Conservation (phyloP, 2,797 vertebrate genomes). For the Pogonophryne albipinna region DNA sequence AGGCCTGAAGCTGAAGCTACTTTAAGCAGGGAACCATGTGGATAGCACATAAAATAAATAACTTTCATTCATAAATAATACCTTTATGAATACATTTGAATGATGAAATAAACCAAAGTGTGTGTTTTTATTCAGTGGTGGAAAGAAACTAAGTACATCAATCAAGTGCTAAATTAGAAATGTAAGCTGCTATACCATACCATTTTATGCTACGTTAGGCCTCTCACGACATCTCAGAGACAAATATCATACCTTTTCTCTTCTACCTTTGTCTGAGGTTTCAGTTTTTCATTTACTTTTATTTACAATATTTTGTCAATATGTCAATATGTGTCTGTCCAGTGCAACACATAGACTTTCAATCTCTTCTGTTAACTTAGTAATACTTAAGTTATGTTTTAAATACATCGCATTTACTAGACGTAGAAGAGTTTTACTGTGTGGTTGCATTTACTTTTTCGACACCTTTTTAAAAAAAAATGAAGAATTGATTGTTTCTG, state of each 20-base stretch:
- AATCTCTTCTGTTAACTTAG: no score
- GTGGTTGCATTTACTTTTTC: no score
- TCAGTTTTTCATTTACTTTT: no score
- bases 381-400: no score
- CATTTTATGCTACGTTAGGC: background rate
- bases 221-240: background rate
- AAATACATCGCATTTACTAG: no score
- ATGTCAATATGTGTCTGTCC: no score
- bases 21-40: background rate
- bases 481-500: background rate
- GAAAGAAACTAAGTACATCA: background rate
- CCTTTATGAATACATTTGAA: conserved; percentile 16
- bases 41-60: background rate
- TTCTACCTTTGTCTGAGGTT: no score
- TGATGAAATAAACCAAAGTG: conserved; percentile 7
- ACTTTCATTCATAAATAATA: background rate
- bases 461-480: no score
- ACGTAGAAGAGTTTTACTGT: background rate
- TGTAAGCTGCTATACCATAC: background rate
- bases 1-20: background rate
- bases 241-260: no score
- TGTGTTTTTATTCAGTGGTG: conserved; percentile 7
- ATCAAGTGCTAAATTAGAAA: background rate
- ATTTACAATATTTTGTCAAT: no score
- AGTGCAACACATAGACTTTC: no score